phyloP scores from a whole-genome alignment of 1,140 invertebrate species.

The Condylostylus longicornis region DNA sequence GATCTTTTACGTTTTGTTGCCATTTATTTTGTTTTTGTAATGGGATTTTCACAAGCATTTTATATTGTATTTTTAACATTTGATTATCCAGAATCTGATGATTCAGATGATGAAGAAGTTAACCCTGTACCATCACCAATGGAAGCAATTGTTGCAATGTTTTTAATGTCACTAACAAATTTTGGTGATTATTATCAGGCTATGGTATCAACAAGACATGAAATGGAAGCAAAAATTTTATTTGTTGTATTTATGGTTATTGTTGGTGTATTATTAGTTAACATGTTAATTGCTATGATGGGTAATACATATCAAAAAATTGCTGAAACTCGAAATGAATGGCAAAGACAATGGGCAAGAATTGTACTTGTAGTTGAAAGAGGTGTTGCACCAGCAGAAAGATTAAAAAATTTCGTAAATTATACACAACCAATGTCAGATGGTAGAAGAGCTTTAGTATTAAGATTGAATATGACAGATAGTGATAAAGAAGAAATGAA shows the following conservation, averaged over 20 bases:
- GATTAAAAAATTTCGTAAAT: constrained; percentile 66
- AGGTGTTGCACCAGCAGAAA: constrained; percentile 75
- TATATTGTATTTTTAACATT: constrained; percentile 85
- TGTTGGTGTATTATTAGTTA: constrained; percentile 86
- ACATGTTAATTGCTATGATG: constrained; percentile 99
- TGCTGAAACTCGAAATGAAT: constrained; percentile 92
- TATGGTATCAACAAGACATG: constrained; percentile 75
- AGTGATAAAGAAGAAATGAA: constrained; percentile 84
- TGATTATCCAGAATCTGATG: constrained; percentile 57
- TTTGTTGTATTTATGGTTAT: constrained; percentile 95
- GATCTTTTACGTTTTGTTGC: constrained; percentile 88
- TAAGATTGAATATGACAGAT: constrained; percentile 70
- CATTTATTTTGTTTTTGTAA: constrained; percentile 92
- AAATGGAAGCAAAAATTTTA: constrained; percentile 73
- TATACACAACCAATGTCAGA: constrained; percentile 96
- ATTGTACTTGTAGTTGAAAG: constrained; percentile 94
- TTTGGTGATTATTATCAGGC: constrained; percentile 88
- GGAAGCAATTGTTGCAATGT: constrained; percentile 93
- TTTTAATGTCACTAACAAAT: constrained; percentile 92
- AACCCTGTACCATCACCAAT: constrained; percentile 80
- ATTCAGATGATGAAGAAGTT: constrained; percentile 52
- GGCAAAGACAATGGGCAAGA: constrained; percentile 96
- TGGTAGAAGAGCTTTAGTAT: constrained; percentile 69
- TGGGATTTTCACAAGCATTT: constrained; percentile 95
- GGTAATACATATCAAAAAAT: constrained; percentile 98